phyloP scores from a whole-genome alignment of 2,888 invertebrate genomes.

The Coenonympha arcania region DNA sequence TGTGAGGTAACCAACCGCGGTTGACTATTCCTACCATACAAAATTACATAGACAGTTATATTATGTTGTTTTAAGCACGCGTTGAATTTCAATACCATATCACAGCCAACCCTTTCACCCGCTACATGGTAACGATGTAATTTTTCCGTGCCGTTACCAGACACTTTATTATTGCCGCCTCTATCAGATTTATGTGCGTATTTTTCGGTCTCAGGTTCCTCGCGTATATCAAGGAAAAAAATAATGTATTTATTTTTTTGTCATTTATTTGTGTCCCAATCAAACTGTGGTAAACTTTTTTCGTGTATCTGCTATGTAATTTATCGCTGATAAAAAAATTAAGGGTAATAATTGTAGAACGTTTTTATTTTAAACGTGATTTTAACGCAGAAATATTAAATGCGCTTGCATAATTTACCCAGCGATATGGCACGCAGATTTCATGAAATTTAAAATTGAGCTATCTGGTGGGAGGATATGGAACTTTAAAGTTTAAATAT shows the following conservation, averaged over 20 bases:
- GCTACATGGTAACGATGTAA: conserved; percentile 31
- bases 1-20: too few relatives aligned
- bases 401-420: background rate
- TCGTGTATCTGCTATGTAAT: background rate
- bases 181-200: conserved; percentile 23
- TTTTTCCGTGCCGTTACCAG: conserved; percentile 31
- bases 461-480: too few relatives aligned
- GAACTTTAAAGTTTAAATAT: too few relatives aligned
- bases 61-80: too few relatives aligned
- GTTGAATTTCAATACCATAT: background rate
- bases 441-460: too few relatives aligned
- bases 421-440: too few relatives aligned
- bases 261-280: conserved; percentile 3
- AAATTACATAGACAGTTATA: too few relatives aligned
- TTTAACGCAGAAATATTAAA: background rate
- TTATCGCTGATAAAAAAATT: background rate
- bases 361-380: background rate
- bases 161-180: conserved; percentile 19
- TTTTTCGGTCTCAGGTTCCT: conserved; percentile 20
- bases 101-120: background rate
- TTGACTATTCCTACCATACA: too few relatives aligned
- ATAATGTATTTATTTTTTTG: conserved; percentile 8
- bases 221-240: conserved; percentile 7
- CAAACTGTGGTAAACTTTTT: background rate
- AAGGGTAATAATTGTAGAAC: background rate